phyloP scores from a whole-genome alignment of 2,797 vertebrate genomes.

The Amazonetta brasiliensis region DNA sequence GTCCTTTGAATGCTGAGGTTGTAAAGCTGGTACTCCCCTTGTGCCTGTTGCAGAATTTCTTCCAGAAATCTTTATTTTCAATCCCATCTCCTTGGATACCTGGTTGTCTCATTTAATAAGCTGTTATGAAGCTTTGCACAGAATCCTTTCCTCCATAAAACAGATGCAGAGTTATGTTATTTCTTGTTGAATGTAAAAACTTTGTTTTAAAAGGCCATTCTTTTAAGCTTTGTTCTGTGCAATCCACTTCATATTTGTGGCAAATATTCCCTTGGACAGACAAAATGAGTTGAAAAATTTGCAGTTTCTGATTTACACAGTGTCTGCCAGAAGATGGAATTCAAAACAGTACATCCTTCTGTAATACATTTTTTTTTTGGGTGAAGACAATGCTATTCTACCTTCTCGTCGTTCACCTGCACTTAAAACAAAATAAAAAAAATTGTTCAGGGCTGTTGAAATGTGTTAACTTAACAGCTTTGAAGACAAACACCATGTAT shows the following conservation, averaged over 20 bases:
- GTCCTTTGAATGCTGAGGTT: conserved; percentile 11
- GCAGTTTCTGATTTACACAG: not conserved
- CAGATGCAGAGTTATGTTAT: not conserved
- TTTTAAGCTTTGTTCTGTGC: conserved; percentile 7
- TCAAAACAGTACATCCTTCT: not conserved
- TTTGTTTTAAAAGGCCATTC: not conserved
- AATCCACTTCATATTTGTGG: not conserved
- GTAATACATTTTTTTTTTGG: not conserved
- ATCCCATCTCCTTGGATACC: conserved; percentile 25
- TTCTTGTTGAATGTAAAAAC: not conserved
- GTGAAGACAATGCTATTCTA: not conserved
- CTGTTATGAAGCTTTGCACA: not conserved
- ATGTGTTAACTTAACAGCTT: not conserved
- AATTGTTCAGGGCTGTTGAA: not conserved
- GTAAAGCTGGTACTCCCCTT: not conserved
- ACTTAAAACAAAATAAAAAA: not conserved
- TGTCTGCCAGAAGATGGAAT: not conserved
- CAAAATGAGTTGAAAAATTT: not conserved
- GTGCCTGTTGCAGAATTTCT: not conserved
- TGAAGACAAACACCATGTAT: not conserved
- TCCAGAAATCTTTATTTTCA: conserved; percentile 12
- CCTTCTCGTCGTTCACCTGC: not conserved
- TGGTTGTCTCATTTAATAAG: conserved; percentile 37
- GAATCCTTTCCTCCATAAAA: not conserved
- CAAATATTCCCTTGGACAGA: not conserved